Base-by-base conservation (phyloP, 2,888 invertebrate genomes). In the Pherbina coryleti region DNA sequence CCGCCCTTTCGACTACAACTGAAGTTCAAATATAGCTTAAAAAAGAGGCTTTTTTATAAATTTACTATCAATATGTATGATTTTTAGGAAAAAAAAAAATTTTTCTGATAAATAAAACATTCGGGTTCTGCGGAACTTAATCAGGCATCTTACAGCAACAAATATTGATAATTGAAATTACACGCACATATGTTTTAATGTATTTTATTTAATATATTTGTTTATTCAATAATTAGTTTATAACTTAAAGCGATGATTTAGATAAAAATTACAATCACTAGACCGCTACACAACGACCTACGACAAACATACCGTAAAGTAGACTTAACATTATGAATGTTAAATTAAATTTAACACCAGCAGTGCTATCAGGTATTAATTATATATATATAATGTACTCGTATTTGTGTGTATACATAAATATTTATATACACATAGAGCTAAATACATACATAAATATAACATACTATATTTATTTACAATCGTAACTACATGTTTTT, bases 181-280 rank as follows among this genome's bases (percentile, higher is more conserved):
- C n/a, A n/a, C n/a, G n/a, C n/a, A n/a, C n/a, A n/a, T n/a, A n/a
- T 37, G 8, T 37, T 37, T 37, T 7, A 37, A 37, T 37, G 31
- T 37, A 8, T 44, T 44, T 64, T 31, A 64, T 31, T 31, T 34
- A 34, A 64, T 31, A 64, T 64, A n/a, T 31, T 64, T 31, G 5
- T 64, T 64, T 64, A 64, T 64, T 64, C 19, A 28, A 5, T 64
- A 31, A 31, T 64, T 64, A 64, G 64, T 64, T n/a, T 64, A 64
- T 31, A 64, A 64, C 64, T 64, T 64, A 64, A 64, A 64, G 64
- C 64, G n/a, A 44, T 44, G 44, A 64, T 64, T 64, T n/a, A 64
- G 31, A 64, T 34, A 64, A 64, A 44, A 64, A 64, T 64, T 34
- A 64, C 64, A 64, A 64, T 64, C 31, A 64, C 64, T 34, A 64